Evolutionary conservation across 2,113 vertebrate genomes (phyloP).

Genomic region (Cacatua alba): DNA sequence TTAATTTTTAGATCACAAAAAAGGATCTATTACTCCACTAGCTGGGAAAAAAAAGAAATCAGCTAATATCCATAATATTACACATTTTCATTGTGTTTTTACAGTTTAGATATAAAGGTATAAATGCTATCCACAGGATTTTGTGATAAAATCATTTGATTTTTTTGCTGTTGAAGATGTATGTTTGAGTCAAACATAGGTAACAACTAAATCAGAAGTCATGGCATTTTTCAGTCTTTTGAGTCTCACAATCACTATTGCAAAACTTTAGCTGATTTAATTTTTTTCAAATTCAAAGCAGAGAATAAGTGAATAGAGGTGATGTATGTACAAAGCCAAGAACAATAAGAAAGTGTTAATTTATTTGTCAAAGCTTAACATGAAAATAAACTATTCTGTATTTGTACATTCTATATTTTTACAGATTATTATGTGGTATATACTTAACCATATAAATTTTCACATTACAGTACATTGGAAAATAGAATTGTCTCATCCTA

Average conservation of each 20-base stretch:
- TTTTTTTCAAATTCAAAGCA: neutral
- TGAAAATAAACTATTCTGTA: neutral
- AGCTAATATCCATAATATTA: neutral
- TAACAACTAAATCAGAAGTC: neutral
- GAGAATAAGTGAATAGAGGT: neutral
- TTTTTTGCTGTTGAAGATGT: neutral
- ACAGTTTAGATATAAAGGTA: neutral
- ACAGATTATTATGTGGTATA: neutral
- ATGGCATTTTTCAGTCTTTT: neutral
- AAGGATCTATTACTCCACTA: neutral
- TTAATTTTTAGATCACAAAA: neutral
- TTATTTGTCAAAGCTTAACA: neutral
- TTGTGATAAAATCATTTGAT: neutral
- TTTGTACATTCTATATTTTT: neutral
- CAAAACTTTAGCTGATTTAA: neutral
- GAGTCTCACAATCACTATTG: neutral
- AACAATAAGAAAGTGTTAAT: neutral
- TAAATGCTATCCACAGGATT: neutral
- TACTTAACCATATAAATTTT: neutral
- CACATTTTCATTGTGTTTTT: fast-evolving
- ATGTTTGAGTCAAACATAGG: neutral
- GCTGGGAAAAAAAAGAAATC: neutral
- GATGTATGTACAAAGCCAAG: neutral
- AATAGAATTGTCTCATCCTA: neutral
- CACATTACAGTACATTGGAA: neutral